Evolutionary conservation across 2,797 vertebrate species (phyloP).

Genomic region (Diplodus sargus): DNA sequence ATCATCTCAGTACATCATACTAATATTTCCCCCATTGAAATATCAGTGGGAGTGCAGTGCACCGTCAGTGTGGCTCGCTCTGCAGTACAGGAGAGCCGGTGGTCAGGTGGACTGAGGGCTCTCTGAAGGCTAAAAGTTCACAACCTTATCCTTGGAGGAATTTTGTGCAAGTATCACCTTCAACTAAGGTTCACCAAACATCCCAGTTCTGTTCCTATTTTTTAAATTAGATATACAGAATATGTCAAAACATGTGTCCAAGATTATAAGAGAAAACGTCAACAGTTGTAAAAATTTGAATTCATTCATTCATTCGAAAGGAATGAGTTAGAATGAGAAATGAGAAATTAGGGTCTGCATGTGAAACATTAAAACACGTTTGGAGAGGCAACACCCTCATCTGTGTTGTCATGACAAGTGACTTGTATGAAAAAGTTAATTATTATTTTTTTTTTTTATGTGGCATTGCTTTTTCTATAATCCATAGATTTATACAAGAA

Average conservation of each 20-base stretch:
- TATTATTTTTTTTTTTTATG: neutral
- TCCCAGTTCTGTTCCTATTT: neutral
- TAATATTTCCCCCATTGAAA: slow-evolving; percentile 91
- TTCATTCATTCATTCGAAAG: neutral
- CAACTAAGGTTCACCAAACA: neutral
- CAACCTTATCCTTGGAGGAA: neutral
- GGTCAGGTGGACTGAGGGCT: slow-evolving; percentile 24
- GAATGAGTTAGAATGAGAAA: neutral
- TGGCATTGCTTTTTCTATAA: neutral
- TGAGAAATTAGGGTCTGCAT: too few relatives aligned
- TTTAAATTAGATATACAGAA: neutral
- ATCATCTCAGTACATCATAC: slow-evolving; percentile 86
- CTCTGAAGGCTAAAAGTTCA: slow-evolving; percentile 39
- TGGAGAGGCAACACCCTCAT: neutral
- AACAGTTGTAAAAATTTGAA: too few relatives aligned
- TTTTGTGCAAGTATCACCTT: too few relatives aligned
- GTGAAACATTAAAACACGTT: neutral
- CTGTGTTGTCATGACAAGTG: slow-evolving; percentile 4
- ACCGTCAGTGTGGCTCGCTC: slow-evolving; percentile 80
- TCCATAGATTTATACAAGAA: neutral
- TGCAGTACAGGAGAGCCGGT: slow-evolving; percentile 33
- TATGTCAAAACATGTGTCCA: slow-evolving; percentile 3
- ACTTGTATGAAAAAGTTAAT: neutral
- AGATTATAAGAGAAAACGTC: neutral
- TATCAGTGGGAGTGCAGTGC: slow-evolving; percentile 90